Evolutionary conservation across 2,113 vertebrate genomes (phyloP).

Genomic region (Triplophysa tibetana): DNA sequence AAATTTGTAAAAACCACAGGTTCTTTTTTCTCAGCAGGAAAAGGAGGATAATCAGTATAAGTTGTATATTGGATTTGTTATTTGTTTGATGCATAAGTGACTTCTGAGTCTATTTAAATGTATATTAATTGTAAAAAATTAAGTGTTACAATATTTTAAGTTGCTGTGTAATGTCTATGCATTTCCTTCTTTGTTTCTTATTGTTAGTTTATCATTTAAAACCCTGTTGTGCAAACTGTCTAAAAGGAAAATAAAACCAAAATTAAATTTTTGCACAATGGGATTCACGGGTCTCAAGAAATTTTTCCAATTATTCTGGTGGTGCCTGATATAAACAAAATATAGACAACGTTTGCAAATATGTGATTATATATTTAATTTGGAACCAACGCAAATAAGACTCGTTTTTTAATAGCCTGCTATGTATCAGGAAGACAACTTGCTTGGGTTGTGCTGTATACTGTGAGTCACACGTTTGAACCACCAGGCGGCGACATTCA

Average conservation of each 20-base stretch:
- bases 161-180: slow-evolving; percentile 2
- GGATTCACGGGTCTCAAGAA: neutral
- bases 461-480: neutral
- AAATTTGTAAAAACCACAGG: neutral
- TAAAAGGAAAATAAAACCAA: slow-evolving; percentile 3
- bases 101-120: slow-evolving; percentile 23
- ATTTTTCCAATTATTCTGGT: neutral
- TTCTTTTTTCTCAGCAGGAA: neutral
- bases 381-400: neutral
- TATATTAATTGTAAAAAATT: slow-evolving; percentile 6
- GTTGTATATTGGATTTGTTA: neutral
- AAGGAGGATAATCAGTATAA: slow-evolving; percentile 7
- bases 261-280: neutral
- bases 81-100: neutral
- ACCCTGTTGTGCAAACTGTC: neutral
- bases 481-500: slow-evolving; percentile 19
- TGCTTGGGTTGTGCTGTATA: too few species aligned
- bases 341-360: neutral
- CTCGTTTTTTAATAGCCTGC: neutral
- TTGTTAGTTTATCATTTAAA: neutral
- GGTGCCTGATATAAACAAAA: neutral
- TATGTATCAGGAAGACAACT: neutral
- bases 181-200: neutral
- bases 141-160: slow-evolving; percentile 29
- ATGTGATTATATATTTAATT: neutral